Percentiles rank a stretch among this genome's conserved stretches.
phyloP scores from a whole-genome alignment of 2,888 invertebrate genomes.

The Phengaris arion region DNA sequence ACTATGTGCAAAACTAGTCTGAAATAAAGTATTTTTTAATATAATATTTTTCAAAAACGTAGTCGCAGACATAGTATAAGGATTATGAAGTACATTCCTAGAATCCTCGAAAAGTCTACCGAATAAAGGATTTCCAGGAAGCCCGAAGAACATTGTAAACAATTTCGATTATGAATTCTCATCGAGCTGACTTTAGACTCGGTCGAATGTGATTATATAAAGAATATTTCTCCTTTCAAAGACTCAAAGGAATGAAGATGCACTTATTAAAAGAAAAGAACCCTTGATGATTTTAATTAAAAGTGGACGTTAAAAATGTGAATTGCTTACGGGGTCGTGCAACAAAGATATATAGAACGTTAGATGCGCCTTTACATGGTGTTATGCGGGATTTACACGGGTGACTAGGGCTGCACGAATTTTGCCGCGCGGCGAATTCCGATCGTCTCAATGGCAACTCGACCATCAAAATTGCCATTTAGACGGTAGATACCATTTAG shows the following conservation, averaged over 20 bases:
- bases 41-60: too few species aligned
- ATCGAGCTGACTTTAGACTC: not conserved
- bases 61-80: too few species aligned
- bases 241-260: conserved; percentile 14
- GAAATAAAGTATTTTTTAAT: too few species aligned
- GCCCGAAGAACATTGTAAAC: not conserved
- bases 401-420: too few species aligned
- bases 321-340: conserved; percentile 4
- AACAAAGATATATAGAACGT: not conserved
- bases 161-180: not conserved
- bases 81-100: not conserved
- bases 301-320: conserved; percentile 14
- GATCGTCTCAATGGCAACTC: too few species aligned
- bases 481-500: too few species aligned
- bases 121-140: not conserved
- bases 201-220: not conserved
- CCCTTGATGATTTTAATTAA: conserved; percentile 27
- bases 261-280: conserved; percentile 19
- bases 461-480: too few species aligned
- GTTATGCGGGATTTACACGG: too few species aligned
- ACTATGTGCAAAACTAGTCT: too few species aligned
- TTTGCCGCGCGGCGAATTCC: too few species aligned
- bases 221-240: conserved; percentile 11
- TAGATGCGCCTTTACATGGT: not conserved
- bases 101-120: not conserved